Percentiles rank a stretch among this genome's conserved stretches.
Evolutionary conservation across 2,113 vertebrate genomes (phyloP).

Genomic region (Pteruthius melanotis): DNA sequence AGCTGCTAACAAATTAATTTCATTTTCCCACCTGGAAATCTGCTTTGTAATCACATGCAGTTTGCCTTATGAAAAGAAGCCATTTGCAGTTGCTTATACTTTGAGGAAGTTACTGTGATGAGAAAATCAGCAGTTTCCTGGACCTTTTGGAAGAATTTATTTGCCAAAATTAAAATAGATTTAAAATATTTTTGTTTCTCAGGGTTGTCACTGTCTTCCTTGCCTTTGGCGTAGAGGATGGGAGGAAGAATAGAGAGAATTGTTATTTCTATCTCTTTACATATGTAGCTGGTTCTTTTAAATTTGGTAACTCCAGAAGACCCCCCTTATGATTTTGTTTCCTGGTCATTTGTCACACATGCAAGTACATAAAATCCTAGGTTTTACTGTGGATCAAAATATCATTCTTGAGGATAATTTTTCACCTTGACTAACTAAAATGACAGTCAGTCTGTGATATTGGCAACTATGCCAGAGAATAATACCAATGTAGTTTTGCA

Average conservation of each 20-base stretch:
- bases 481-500: not conserved
- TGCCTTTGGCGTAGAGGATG: not conserved
- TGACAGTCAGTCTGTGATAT: accelerated
- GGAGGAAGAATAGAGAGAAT: not conserved
- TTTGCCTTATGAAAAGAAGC: constrained; percentile 1
- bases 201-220: not conserved
- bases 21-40: constrained; percentile 63
- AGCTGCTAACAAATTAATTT: constrained; percentile 60
- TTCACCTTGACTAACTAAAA: not conserved
- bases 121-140: constrained; percentile 32
- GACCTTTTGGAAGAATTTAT: constrained; percentile 4
- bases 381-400: not conserved
- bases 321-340: not conserved
- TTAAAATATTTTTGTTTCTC: not conserved
- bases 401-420: not conserved
- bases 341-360: not conserved
- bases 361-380: not conserved
- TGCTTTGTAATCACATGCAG: constrained; percentile 54
- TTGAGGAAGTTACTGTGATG: constrained; percentile 21
- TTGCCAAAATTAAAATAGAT: not conserved
- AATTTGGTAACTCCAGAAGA: not conserved
- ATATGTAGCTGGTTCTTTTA: not conserved
- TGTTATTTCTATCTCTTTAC: not conserved
- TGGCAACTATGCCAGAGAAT: not conserved
- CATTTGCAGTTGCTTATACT: not conserved